Evolutionary conservation across 2,888 invertebrate species (phyloP).

Genomic region (Mesorhabditis spiculigera): DNA sequence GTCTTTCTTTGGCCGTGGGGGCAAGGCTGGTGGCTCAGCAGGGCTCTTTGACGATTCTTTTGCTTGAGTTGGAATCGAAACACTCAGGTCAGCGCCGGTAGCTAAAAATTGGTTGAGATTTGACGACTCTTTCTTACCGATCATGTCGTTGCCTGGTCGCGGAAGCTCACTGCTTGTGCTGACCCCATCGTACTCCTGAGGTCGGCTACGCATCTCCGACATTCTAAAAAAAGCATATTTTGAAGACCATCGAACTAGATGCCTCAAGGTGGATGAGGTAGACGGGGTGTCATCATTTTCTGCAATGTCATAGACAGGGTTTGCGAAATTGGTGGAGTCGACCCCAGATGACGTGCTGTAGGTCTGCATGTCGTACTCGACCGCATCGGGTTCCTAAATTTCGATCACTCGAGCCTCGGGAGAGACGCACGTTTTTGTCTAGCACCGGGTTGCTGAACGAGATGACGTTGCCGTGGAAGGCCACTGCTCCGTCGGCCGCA

Average conservation of each 20-base stretch:
- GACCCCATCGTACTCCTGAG: not conserved
- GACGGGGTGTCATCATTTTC: conserved; percentile 23
- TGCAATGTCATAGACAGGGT: conserved; percentile 83
- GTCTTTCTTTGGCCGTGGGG: conserved; percentile 30
- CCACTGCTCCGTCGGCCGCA: conserved; percentile 50
- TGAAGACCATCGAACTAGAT: not conserved
- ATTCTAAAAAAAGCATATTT: too few relatives aligned
- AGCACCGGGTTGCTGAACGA: conserved; percentile 57
- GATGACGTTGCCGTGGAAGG: conserved; percentile 58
- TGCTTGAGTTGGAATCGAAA: not conserved
- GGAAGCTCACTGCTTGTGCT: not conserved
- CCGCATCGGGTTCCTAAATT: conserved; percentile 33
- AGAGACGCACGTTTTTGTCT: conserved; percentile 29
- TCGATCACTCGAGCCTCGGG: not conserved
- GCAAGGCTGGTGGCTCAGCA: conserved; percentile 22
- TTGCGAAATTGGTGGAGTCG: conserved; percentile 79
- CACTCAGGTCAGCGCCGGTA: not conserved
- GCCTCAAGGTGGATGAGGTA: conserved; percentile 15
- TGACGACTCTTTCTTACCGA: not conserved
- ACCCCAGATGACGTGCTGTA: conserved; percentile 34
- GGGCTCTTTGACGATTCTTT: conserved; percentile 13
- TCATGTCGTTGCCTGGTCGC: not conserved
- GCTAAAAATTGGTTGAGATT: not conserved
- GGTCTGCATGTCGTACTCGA: conserved; percentile 54
- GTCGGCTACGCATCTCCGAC: not conserved